Evolutionary conservation across 2,797 vertebrate species (phyloP), one percentile per base, ranked within the genome.

Genomic region (Astyanax mexicanus): DNA sequence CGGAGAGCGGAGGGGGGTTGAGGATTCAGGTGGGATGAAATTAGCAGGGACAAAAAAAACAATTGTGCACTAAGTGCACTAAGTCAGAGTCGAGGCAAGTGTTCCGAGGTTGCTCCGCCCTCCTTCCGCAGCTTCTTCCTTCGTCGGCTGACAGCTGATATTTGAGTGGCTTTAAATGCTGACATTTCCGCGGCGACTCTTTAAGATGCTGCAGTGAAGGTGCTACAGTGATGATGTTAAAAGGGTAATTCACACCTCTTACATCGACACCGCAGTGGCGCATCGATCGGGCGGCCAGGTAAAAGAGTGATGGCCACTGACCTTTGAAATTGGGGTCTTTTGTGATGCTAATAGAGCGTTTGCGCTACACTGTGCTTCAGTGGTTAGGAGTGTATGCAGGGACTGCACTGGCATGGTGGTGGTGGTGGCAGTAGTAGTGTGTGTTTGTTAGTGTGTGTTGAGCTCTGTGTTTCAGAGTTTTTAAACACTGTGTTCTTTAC

Each of bases 111-210:
- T 86, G 86, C 62, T n/a, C n/a, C n/a, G n/a, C n/a, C n/a, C n/a
- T n/a, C n/a, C n/a, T n/a, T n/a, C n/a, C n/a, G n/a, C n/a, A n/a
- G n/a, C 72, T 42, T 72, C 84, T 74, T 74, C 86, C 76, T 81
- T 84, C 83, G 79, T 77, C 69, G 52, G 58, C 25, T 86, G 84
- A 87, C 86, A 81, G 83, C 76, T 76, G 71, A 85, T 88, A 88
- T 89, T 85, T 87, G 83, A 89, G 85, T 72, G 51, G 64, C 78
- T 81, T 82, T 85, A 88, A 83, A 69, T 85, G 85, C 75, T 93
- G 90, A 91, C 91, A 92, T 92, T 92, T 92, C 81, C 83, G 80
- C 77, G 78, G 79, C 64, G 61, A 79, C 86, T 84, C 84, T 81
- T 79, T 42, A 78, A 85, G 85, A 86, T 81, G 79, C 75, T 81